Conservation (phyloP, 2,797 vertebrate genomes). For the Lepilemur ruficaudatus region DNA sequence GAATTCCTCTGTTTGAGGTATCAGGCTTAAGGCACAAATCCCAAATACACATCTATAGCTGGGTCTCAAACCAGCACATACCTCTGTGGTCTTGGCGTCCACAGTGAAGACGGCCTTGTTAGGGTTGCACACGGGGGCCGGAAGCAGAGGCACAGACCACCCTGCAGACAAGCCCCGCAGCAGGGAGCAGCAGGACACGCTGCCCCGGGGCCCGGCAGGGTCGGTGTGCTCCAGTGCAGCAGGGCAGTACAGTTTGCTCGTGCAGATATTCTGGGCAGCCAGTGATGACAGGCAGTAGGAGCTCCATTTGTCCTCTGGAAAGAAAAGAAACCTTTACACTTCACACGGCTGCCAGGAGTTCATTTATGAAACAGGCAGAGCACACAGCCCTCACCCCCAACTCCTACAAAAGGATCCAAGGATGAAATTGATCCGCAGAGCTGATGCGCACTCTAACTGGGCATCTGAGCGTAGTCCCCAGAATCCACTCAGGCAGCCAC, state of each 20-base stretch:
- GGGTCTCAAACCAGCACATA: constrained; percentile 70
- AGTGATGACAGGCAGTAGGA: constrained; percentile 83
- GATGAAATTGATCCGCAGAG: background rate
- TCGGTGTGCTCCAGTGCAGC: constrained; percentile 53
- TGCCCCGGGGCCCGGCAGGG: constrained; percentile 61
- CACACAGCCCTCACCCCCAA: background rate
- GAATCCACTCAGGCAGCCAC: background rate
- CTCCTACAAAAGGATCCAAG: background rate
- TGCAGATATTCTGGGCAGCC: constrained; percentile 83
- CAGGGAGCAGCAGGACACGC: constrained; percentile 84
- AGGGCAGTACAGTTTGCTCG: constrained; percentile 67
- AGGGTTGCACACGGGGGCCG: constrained; percentile 82
- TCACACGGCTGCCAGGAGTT: background rate
- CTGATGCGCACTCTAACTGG: rapidly evolving
- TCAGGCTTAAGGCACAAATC: rapidly evolving
- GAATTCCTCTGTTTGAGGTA: background rate
- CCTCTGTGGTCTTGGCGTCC: constrained; percentile 89
- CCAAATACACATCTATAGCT: background rate
- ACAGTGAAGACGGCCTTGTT: constrained; percentile 90
- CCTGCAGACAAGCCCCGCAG: constrained; percentile 79
- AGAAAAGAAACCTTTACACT: background rate
- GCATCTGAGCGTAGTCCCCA: rapidly evolving
- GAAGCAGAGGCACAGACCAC: constrained; percentile 74
- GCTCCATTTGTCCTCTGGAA: constrained; percentile 85
- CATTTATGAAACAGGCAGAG: background rate